Conservation (phyloP, 2,113 vertebrate species). For the Trogon melanurus region DNA sequence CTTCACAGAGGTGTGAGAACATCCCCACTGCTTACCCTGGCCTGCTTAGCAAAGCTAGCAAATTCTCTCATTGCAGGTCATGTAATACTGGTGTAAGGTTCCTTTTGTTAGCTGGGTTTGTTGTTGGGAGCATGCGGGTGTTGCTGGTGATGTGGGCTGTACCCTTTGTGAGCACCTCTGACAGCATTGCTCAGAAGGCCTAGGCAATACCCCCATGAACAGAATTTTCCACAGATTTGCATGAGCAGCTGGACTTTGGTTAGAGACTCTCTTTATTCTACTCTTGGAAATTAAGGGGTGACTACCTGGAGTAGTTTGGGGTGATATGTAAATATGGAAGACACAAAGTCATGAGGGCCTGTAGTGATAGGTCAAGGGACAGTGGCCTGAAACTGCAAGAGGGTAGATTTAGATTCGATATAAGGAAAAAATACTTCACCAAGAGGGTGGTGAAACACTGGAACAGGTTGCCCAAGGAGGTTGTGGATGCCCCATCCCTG, state of each 20-base stretch:
- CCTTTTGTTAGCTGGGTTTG: not conserved
- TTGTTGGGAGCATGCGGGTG: accelerated
- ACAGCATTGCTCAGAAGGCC: accelerated
- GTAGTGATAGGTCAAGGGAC: too few species aligned
- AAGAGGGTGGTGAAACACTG: too few species aligned
- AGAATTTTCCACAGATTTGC: not conserved
- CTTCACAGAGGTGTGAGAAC: not conserved
- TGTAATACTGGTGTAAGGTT: accelerated
- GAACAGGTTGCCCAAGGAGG: too few species aligned
- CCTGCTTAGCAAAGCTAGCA: not conserved
- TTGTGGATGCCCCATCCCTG: too few species aligned
- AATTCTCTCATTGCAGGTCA: accelerated
- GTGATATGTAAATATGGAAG: not conserved
- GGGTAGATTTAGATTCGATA: too few species aligned
- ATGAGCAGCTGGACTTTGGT: not conserved
- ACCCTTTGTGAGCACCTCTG: not conserved
- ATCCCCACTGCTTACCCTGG: not conserved
- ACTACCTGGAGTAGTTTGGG: not conserved
- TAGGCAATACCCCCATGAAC: accelerated
- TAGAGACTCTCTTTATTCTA: not conserved
- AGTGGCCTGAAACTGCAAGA: too few species aligned
- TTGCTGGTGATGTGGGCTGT: not conserved
- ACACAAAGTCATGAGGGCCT: not conserved
- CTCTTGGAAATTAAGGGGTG: not conserved
- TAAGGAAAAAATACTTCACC: too few species aligned